Conservation (phyloP, 2,113 vertebrate genomes). For the Bombycilla garrulus region DNA sequence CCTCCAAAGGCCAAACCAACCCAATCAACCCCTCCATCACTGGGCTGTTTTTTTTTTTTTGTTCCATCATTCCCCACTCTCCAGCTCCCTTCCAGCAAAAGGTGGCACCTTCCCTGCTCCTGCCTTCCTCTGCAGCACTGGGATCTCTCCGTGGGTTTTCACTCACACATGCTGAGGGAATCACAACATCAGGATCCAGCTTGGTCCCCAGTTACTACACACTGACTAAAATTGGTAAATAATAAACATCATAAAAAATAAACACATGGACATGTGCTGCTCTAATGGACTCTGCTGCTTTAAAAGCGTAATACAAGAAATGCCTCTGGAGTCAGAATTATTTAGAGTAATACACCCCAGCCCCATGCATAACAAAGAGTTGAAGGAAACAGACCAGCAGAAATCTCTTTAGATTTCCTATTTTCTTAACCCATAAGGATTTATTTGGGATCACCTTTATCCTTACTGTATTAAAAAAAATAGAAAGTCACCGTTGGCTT, state of each 20-base stretch:
- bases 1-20: background rate
- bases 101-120: background rate
- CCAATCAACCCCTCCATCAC: background rate
- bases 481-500: background rate
- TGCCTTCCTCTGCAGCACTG: rapidly evolving
- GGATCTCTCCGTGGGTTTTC: background rate
- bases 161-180: background rate
- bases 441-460: background rate
- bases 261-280: background rate
- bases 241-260: too few relatives aligned
- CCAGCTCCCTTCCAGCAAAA: background rate
- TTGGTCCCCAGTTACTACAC: background rate
- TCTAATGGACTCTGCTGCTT: background rate
- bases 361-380: rapidly evolving
- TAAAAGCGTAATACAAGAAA: background rate
- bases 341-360: background rate
- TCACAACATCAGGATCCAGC: background rate
- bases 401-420: background rate
- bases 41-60: background rate
- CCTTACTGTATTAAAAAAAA: background rate
- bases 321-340: background rate
- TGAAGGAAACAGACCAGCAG: background rate
- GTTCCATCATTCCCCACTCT: background rate
- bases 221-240: background rate
- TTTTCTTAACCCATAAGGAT: background rate